Evolutionary conservation across 1,140 invertebrate genomes (phyloP).

Genomic region (Nylanderia fulva): DNA sequence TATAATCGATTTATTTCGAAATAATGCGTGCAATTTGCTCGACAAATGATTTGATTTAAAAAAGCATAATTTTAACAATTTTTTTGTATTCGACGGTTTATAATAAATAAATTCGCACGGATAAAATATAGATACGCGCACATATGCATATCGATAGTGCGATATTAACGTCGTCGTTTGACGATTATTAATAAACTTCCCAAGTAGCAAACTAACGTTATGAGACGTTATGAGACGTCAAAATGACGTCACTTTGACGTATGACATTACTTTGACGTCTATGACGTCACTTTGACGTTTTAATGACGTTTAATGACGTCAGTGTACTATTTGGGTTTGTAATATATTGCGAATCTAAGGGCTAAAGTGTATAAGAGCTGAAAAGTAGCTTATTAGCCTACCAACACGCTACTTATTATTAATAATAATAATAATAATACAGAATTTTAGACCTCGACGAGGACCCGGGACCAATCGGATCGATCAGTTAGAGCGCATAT

Average conservation of each 20-base stretch:
- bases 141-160: conserved; percentile 65
- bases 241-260: too few species aligned
- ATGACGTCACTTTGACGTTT: too few species aligned
- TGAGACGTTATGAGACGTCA: too few species aligned
- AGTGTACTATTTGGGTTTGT: too few species aligned
- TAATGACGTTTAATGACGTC: too few species aligned
- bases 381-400: conserved; percentile 63
- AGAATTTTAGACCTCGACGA: conserved; percentile 60
- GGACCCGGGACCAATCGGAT: conserved; percentile 46
- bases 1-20: conserved; percentile 3
- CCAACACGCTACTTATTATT: conserved; percentile 52
- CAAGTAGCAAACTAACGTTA: too few species aligned
- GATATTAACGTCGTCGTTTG: conserved; percentile 60
- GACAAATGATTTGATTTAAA: neutral
- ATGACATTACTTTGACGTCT: too few species aligned
- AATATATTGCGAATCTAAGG: conserved; percentile 56
- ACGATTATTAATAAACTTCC: conserved; percentile 56
- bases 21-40: neutral
- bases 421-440: conserved; percentile 55
- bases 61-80: conserved; percentile 3
- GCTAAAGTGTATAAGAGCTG: conserved; percentile 29
- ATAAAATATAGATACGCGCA: conserved; percentile 65
- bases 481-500: conserved; percentile 69
- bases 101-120: conserved; percentile 73
- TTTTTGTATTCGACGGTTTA: conserved; percentile 50